Conservation (phyloP, 2,888 invertebrate species). For the Polyommatus iphigenia region DNA sequence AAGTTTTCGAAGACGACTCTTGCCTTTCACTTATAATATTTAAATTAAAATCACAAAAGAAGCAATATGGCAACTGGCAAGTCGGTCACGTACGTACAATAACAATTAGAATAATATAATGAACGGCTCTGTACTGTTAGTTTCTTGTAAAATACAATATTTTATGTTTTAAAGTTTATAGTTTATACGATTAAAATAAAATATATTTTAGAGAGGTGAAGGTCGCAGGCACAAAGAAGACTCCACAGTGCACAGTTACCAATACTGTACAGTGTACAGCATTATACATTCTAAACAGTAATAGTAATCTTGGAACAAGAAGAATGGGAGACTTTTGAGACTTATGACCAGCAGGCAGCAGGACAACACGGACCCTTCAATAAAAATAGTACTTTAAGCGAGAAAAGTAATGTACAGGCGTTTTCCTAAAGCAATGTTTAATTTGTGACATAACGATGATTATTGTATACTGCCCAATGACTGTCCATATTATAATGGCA, state of each 20-base stretch:
- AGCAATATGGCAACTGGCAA: slow-evolving; percentile 1
- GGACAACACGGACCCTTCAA: not conserved
- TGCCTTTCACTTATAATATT: slow-evolving; percentile 26
- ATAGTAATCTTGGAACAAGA: not conserved
- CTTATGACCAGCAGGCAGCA: too few relatives aligned
- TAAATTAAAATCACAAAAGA: not conserved
- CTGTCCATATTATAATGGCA: not conserved
- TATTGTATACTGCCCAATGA: not conserved
- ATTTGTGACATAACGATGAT: not conserved
- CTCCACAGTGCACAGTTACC: too few relatives aligned
- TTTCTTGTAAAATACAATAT: not conserved
- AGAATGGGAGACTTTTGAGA: not conserved
- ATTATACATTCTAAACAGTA: too few relatives aligned
- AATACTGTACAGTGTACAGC: too few relatives aligned
- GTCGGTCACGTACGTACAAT: not conserved
- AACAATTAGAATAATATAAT: not conserved
- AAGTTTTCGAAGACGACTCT: slow-evolving; percentile 20
- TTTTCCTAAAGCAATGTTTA: not conserved
- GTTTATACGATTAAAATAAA: too few relatives aligned
- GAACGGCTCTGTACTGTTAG: not conserved
- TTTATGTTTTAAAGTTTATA: too few relatives aligned
- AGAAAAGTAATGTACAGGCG: not conserved
- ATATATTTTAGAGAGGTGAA: too few relatives aligned
- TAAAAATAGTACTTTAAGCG: not conserved
- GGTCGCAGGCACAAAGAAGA: too few relatives aligned